Percentiles rank a stretch among this genome's conserved stretches.
phyloP scores from a whole-genome alignment of 2,113 vertebrate genomes.

The Erinaceus europaeus region DNA sequence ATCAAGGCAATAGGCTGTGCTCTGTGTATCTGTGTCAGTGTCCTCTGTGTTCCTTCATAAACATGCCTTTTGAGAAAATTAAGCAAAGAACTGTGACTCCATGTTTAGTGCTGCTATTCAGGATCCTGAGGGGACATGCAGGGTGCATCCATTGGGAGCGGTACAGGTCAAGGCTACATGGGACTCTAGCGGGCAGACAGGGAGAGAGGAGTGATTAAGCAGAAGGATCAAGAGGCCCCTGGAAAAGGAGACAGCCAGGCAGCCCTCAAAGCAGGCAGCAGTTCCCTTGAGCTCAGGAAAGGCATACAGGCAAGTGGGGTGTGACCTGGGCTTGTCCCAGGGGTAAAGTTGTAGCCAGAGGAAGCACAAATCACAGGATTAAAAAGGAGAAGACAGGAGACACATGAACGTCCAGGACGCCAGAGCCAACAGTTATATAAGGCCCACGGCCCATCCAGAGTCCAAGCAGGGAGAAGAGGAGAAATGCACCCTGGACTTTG shows the following conservation, averaged over 20 bases:
- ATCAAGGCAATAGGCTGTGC: neutral
- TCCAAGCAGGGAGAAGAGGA: neutral
- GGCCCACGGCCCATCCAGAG: too few species aligned
- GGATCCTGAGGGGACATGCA: too few species aligned
- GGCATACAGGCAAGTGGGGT: neutral
- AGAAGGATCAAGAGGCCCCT: neutral
- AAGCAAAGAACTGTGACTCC: too few species aligned
- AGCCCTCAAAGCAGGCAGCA: neutral
- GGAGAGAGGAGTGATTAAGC: neutral
- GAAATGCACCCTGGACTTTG: neutral
- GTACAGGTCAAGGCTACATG: too few species aligned
- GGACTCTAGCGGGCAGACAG: neutral
- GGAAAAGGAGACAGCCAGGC: neutral
- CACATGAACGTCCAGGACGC: neutral
- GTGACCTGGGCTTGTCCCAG: neutral
- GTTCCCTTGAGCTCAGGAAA: neutral
- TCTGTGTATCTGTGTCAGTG: neutral
- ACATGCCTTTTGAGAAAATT: neutral
- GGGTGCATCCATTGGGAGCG: too few species aligned
- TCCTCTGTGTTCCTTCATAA: neutral
- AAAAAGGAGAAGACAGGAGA: neutral
- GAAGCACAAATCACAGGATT: too few species aligned
- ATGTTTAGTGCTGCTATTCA: neutral
- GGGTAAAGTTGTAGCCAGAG: too few species aligned
- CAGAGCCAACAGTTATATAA: accelerated